Percentiles rank a stretch among this genome's conserved stretches.
These are phyloP conservation scores for Ranitomeya variabilis DNA, from an alignment of 2,113 vertebrate species.

Conservation along the genomic window DNA sequence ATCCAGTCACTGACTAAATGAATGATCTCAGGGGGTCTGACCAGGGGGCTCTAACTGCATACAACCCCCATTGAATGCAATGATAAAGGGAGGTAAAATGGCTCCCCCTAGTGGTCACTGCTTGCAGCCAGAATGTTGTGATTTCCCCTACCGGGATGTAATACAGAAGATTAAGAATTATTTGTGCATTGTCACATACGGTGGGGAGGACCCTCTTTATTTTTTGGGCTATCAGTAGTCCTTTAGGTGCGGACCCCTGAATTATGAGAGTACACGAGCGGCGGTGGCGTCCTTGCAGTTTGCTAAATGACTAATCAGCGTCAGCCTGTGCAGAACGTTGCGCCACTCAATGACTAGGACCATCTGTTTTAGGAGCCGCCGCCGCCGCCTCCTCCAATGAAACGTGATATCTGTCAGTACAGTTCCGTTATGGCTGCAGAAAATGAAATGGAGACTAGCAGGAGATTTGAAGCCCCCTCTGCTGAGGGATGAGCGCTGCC, in stretches of 20 bases:
- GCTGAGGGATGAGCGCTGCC: constrained; percentile 8
- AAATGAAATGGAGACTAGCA: constrained; percentile 17
- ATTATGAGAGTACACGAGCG: not conserved
- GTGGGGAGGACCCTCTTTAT: no score
- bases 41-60: no score
- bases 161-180: no score
- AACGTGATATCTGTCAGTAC: constrained; percentile 22
- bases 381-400: not conserved
- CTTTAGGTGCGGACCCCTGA: not conserved
- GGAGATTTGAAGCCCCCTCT: not conserved
- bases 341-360: constrained; percentile 29
- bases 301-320: constrained; percentile 35
- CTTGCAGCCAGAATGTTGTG: not conserved
- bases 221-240: no score
- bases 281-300: constrained; percentile 26
- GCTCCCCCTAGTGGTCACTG: not conserved
- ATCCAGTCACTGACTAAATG: no score
- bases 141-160: no score
- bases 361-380: constrained; percentile 44
- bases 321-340: not conserved
- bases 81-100: no score
- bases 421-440: not conserved
- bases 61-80: no score
- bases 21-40: no score
- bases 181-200: no score